Evolutionary conservation across 2,113 vertebrate species (phyloP), one percentile per base, ranked within the genome.

Genomic region (Chloroceryle aenea): DNA sequence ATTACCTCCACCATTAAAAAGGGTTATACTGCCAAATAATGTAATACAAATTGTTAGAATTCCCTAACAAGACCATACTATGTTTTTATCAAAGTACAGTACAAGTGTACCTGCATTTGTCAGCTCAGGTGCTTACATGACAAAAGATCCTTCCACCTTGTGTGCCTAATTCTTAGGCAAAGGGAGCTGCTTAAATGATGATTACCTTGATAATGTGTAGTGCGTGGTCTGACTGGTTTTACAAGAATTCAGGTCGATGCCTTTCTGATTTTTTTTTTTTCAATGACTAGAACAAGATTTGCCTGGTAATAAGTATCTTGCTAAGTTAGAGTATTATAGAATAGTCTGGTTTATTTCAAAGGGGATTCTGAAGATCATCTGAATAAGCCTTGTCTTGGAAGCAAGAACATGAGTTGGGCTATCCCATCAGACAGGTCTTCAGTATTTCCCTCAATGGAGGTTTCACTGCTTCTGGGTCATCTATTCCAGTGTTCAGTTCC

Each of bases 221-320:
- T 69, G 7, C 81, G 42, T 45, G 4, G 8, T 85, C n/a, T 58
- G 10, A 7, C 34, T 68, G 47, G 18, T 45, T 63, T 83, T 7
- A 59, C 34, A 23, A 82, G 59, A 89, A 64, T 68, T 81, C 10
- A 43, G 4, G 11, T 52, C 47, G 26, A 73, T 23, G 13, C 13
- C 79, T 48, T 48, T 13, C 16, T 32, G 21, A 11, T 9, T 55
- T 36, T 79, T 8, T 36, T 36, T 36, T 62, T 56, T 52, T 67
- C 15, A 66, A 4, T 18, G 0, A 0, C 10, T 69, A 32, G 26
- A 87, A 43, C 6, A 74, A 38, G 21, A 14, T 69, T 6, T 43
- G 4, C 42, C 8, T 74, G 13, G 8, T 64, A 47, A 10, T 34
- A 4, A 1, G 0, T 78, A 7, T 75, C 11, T 17, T 79, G 42